phyloP scores from a whole-genome alignment of 2,888 invertebrate species.

The Nymphalis urticae region DNA sequence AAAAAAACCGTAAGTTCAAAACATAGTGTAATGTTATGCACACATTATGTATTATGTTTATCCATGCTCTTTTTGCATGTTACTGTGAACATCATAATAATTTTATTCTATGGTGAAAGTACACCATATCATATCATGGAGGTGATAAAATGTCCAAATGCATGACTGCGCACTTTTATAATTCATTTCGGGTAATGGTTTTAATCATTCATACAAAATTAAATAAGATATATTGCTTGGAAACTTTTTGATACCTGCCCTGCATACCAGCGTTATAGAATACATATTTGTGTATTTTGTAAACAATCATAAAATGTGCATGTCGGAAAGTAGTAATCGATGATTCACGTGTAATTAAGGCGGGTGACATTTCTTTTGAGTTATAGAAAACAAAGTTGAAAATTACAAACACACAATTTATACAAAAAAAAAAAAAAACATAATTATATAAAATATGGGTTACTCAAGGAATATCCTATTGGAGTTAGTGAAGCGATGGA shows the following conservation, averaged over 20 bases:
- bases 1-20: neutral
- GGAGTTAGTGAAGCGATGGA: constrained; percentile 12
- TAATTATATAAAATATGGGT: neutral
- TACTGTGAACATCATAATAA: constrained; percentile 9
- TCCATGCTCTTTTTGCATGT: constrained; percentile 13
- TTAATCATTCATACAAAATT: neutral
- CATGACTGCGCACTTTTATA: constrained; percentile 25
- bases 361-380: neutral
- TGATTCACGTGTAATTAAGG: constrained; percentile 14
- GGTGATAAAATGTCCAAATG: constrained; percentile 21
- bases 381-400: neutral
- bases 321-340: constrained; percentile 1
- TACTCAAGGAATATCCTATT: neutral
- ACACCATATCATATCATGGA: constrained; percentile 17
- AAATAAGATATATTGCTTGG: neutral
- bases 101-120: constrained; percentile 23
- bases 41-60: constrained; percentile 4
- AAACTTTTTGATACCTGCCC: neutral
- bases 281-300: neutral
- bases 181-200: constrained; percentile 26
- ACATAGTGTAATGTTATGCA: constrained; percentile 3
- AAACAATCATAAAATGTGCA: constrained; percentile 8
- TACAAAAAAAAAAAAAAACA: neutral
- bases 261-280: neutral
- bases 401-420: neutral